Percentiles rank a stretch among this genome's conserved stretches.
phyloP scores from a whole-genome alignment of 1,140 invertebrate genomes.

The Euura lappo region DNA sequence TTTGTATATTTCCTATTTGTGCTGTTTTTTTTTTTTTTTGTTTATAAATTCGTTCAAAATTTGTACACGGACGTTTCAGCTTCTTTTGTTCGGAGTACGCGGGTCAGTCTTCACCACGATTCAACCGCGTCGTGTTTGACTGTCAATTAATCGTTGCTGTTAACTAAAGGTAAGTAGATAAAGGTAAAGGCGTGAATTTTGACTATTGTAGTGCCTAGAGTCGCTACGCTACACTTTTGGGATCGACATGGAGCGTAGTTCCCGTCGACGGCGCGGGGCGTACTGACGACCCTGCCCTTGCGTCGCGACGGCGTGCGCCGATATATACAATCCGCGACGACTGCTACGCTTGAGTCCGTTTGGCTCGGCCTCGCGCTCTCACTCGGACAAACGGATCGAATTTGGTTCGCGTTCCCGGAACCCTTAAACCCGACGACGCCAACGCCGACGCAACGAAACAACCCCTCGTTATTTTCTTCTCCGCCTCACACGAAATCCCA shows the following conservation, averaged over 20 bases:
- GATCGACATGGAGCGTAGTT: slow-evolving; percentile 18
- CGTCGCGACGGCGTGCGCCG: slow-evolving; percentile 36
- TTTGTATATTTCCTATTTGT: slow-evolving; percentile 26
- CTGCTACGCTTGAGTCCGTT: no score
- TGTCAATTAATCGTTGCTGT: no score
- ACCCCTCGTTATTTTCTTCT: not conserved
- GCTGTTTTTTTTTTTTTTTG: slow-evolving; percentile 52
- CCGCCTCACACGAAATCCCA: no score
- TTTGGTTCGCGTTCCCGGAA: not conserved
- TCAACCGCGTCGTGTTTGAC: no score
- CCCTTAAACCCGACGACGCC: not conserved
- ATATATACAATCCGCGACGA: no score
- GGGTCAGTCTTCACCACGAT: no score
- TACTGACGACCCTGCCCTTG: slow-evolving; percentile 56
- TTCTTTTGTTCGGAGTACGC: no score
- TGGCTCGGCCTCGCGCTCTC: not conserved
- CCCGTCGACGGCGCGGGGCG: slow-evolving; percentile 43
- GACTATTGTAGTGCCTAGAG: no score
- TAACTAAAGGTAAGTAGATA: no score
- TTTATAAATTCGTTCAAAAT: not conserved
- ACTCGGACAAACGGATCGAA: not conserved
- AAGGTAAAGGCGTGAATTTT: no score
- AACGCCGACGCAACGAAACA: not conserved
- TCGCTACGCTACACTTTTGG: slow-evolving; percentile 20
- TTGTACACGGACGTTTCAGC: no score